These are phyloP conservation scores for Pollenia griseotomentosa DNA, from an alignment of 2,888 invertebrate species.

Conservation along the genomic window DNA sequence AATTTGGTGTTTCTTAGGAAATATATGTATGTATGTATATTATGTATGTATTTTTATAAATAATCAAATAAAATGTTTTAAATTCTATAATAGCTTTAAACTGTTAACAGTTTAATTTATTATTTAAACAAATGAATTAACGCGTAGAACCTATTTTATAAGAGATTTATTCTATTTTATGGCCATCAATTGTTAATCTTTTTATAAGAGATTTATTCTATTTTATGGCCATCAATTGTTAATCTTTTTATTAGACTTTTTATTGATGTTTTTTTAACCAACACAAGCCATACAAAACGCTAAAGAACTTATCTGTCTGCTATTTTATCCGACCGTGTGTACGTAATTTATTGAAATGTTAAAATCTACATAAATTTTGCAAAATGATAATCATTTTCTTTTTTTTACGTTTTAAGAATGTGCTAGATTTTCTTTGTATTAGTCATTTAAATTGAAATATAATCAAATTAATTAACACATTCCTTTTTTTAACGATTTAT, in stretches of 20 bases:
- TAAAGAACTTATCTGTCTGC: neutral
- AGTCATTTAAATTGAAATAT: constrained; percentile 19
- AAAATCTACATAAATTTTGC: constrained; percentile 36
- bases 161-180: neutral
- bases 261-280: constrained; percentile 22
- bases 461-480: constrained; percentile 62
- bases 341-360: constrained; percentile 53
- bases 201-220: neutral
- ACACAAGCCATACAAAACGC: constrained; percentile 6
- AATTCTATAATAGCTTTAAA: too few species aligned
- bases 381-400: neutral
- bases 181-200: constrained; percentile 41
- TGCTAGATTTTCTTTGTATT: constrained; percentile 3
- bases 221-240: constrained; percentile 41
- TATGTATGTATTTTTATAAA: too few species aligned
- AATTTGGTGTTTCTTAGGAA: too few species aligned
- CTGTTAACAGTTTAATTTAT: too few species aligned
- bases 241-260: constrained; percentile 39
- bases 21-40: too few species aligned
- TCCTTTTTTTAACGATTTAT: constrained; percentile 20
- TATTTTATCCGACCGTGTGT: constrained; percentile 5
- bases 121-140: too few species aligned
- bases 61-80: too few species aligned
- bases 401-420: neutral
- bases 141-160: neutral